Percentiles rank a stretch among this genome's conserved stretches.
Evolutionary conservation across 2,797 vertebrate species (phyloP).

Genomic region (Siniperca undulata): DNA sequence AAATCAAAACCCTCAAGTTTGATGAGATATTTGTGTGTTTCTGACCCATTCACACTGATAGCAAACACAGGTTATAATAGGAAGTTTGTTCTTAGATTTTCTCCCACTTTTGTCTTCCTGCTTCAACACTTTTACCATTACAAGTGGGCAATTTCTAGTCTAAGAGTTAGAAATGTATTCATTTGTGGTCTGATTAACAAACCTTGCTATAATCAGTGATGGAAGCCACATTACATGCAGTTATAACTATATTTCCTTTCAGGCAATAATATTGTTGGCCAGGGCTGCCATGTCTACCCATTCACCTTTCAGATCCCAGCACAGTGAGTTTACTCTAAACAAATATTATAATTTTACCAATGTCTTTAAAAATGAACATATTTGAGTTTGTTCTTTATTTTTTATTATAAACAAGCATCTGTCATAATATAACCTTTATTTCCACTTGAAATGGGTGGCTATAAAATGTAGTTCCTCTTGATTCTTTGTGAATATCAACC

Average conservation of each 20-base stretch:
- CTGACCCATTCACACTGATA: background rate
- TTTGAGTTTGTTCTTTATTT: background rate
- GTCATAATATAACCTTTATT: background rate
- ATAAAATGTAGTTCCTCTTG: background rate
- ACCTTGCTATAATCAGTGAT: background rate
- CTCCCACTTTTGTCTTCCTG: background rate
- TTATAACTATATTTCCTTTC: slow-evolving; percentile 31
- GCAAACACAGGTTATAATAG: background rate
- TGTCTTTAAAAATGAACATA: background rate
- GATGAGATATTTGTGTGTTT: background rate
- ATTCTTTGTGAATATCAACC: background rate
- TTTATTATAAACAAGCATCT: background rate
- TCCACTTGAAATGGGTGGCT: background rate
- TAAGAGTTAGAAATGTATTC: background rate
- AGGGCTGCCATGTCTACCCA: slow-evolving; percentile 71
- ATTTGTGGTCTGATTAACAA: background rate
- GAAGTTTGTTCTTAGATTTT: background rate
- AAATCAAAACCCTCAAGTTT: background rate
- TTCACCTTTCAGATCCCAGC: slow-evolving; percentile 80
- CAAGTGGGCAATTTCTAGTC: background rate
- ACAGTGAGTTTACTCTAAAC: slow-evolving; percentile 62
- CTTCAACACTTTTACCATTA: background rate
- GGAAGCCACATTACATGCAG: background rate
- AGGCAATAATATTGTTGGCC: slow-evolving; percentile 58
- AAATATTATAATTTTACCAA: background rate